Base-by-base conservation (phyloP, 2,888 invertebrate species). In the Xanthostigma xanthostigma region DNA sequence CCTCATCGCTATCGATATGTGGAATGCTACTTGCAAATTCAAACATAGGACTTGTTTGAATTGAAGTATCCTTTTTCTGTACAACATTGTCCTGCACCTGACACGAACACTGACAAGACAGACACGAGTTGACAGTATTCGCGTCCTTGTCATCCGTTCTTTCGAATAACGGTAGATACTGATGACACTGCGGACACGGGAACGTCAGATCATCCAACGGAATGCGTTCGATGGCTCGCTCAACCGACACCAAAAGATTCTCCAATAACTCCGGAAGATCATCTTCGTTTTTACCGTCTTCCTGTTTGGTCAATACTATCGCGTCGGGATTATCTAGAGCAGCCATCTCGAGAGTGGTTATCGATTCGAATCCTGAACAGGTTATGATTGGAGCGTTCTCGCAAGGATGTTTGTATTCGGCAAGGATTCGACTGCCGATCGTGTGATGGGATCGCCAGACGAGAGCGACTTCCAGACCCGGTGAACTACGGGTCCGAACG, bases 1-100 rank as follows among this genome's bases (percentile, higher is more conserved):
- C 81, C 57, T 81, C 81, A 59, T 81, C 81, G 62, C 81, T 81
- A 65, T 82, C 81, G 57, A 81, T 81, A 64, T 81, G 81, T 52
- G 81, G 81, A 65, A 81, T 80, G 41, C 75, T 72, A 35, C 77
- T 77, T 46, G 76, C 80, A 57, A 79, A 68, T 62, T 79, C 80
- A 63, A 79, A 80, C 64, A 77, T 74, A 53, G 76, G 69, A 62
- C 69, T 69, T 53, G 71, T 69, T 57, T 71, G 69, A 50, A 70
- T 70, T 38, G 67, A 64, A 17, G 64, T 62, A 57, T 70, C 70
- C 53, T 64, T 66, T 53, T 61, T 65, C 45, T 64, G 59, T 34
- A 67, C 64, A 41, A 55, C 56, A 50, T 59, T 60, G 44, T 65
- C 64, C 17, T 58, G 56, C 49, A 60, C 52, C 48, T 56, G 55